Evolutionary conservation across 1,140 invertebrate genomes (phyloP).

Genomic region (Trichonephila clavata): DNA sequence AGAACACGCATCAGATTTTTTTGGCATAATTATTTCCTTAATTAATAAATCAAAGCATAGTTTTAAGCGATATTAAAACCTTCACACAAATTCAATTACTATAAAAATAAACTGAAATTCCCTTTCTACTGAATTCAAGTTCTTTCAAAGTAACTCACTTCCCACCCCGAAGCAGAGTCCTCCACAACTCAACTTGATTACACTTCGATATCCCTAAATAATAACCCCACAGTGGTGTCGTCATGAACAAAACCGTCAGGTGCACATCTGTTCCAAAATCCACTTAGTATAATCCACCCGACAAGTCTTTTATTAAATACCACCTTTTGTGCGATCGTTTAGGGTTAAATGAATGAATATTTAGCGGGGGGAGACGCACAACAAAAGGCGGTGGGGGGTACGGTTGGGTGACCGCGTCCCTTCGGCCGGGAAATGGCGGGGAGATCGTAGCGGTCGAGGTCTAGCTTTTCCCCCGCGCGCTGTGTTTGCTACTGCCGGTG

Average conservation of each 20-base stretch:
- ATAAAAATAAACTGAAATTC: not conserved
- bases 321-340: slow-evolving; percentile 67
- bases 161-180: not conserved
- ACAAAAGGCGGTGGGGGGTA: slow-evolving; percentile 2
- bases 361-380: slow-evolving; percentile 40
- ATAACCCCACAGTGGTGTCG: slow-evolving; percentile 10
- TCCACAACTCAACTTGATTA: slow-evolving; percentile 11
- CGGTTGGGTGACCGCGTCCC: slow-evolving; percentile 57
- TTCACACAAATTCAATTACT: no score
- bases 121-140: not conserved
- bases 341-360: slow-evolving; percentile 74
- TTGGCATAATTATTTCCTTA: no score
- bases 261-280: slow-evolving; percentile 67
- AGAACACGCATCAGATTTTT: no score
- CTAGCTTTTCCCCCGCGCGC: no score
- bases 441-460: not conserved
- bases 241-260: slow-evolving; percentile 30
- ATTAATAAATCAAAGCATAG: no score
- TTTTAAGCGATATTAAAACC: no score
- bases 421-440: not conserved
- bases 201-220: slow-evolving; percentile 11
- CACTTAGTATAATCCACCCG: slow-evolving; percentile 67
- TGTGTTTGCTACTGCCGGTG: not conserved
- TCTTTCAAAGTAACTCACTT: not conserved
- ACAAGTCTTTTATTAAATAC: slow-evolving; percentile 76